Evolutionary conservation across 2,113 vertebrate genomes (phyloP), one percentile per base, ranked within the genome.

Genomic region (Nothobranchius furzeri): DNA sequence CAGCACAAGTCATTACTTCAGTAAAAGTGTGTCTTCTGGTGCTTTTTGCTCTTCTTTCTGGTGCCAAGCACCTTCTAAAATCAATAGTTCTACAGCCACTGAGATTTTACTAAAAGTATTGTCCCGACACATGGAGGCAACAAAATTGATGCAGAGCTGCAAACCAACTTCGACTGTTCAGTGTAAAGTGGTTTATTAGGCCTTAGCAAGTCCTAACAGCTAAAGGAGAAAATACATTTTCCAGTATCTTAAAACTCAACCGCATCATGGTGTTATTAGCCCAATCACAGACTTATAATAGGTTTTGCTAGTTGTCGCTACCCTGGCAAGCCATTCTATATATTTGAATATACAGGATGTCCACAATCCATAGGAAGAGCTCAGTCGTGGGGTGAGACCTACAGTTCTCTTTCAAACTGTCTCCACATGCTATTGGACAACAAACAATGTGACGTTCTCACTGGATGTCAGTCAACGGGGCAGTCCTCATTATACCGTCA

Each of bases 1-100:
- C 50, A 64, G 75, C 43, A n/a, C 35, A 65, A 56, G 58, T 60
- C 62, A 73, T 48, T 66, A 15, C 20, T 75, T 61, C 42, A 61
- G 66, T 57, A 66, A 63, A 45, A 69, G 64, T 46, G 45, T 42
- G 15, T 64, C 7, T 73, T 20, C 45, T 67, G 51, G 37, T 63
- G 25, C 46, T 65, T 24, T 43, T 4, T 59, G 15, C 58, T 55
- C 25, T 17, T 71, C 56, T 58, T 71, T 42, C 55, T 53, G 51
- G 55, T 68, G 12, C 46, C 17, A 58, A 49, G 71, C 12, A 4
- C 13, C 70, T 70, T 76, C 25, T 57, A 60, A 67, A 65, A 68
- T 64, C 58, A 70, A 48, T 60, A 73, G 49, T 46, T 60, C 37
- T 24, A 42, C 40, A 60, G 45, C 24, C 25, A 37, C 55, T 36